Evolutionary conservation across 2,113 vertebrate species (phyloP).

Genomic region (Zosterops pallidus): DNA sequence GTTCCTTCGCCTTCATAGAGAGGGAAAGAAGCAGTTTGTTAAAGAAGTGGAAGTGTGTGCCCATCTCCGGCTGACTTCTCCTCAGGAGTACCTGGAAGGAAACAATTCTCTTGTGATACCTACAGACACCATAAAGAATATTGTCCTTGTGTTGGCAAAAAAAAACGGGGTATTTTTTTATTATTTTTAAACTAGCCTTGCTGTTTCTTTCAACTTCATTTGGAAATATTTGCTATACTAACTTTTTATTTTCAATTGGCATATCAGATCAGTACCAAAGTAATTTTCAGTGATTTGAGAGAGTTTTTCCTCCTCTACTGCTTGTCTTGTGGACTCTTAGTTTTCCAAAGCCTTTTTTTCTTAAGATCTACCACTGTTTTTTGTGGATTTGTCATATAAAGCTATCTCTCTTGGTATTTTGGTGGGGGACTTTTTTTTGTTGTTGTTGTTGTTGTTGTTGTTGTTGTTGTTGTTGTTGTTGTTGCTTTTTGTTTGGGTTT

Average conservation of each 20-base stretch:
- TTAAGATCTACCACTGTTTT: not conserved
- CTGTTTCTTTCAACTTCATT: not conserved
- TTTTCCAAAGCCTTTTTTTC: not conserved
- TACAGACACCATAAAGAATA: conserved; percentile 97
- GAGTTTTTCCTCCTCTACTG: not conserved
- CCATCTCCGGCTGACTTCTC: conserved; percentile 83
- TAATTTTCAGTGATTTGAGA: not conserved
- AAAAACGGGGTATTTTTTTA: conserved; percentile 83
- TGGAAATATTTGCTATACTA: not conserved
- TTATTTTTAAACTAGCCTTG: not conserved
- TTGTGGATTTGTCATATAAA: not conserved
- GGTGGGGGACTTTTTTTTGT: no score
- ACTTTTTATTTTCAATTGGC: not conserved
- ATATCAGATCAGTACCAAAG: not conserved
- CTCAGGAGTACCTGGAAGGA: conserved; percentile 85
- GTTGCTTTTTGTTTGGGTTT: no score
- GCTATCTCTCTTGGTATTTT: not conserved
- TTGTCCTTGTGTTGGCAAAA: conserved; percentile 89
- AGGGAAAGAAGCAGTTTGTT: conserved; percentile 81
- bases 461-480: no score
- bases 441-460: no score
- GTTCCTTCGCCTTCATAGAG: conserved; percentile 81
- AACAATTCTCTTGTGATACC: conserved; percentile 93
- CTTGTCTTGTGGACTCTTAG: not conserved
- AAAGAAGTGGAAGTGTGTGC: conserved; percentile 87